Evolutionary conservation across 1,140 invertebrate genomes (phyloP), one percentile per base, ranked within the genome.

Genomic region (Lepidotrigona ventralis): DNA sequence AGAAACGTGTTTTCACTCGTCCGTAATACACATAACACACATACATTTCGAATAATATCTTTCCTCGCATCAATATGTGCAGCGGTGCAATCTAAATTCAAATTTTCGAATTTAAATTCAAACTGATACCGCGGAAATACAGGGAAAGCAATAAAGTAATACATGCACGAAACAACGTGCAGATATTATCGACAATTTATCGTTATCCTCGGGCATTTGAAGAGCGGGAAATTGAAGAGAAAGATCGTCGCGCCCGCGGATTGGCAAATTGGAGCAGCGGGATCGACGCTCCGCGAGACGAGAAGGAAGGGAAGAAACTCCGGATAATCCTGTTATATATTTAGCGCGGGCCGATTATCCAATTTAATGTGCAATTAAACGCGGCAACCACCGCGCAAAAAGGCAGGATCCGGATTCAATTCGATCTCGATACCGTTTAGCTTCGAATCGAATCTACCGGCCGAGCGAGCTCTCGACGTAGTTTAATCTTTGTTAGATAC

Each of bases 401-500:
- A 51, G 17, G 17, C 17, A 12, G 39, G n/a, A 64, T 51, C 58
- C 12, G 39, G n/a, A 64, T 51, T n/a, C 12, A 77, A 77, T 68
- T 54, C 56, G 11, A 12, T 39, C 21, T 23, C 56, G 51, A 75
- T 66, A 29, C 21, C n/a, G 29, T 53, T 63, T 51, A 53, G 58
- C 29, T 53, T 51, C 19, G 21, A 70, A 66, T 83, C 76, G 39
- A 78, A 84, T 84, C 60, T 74, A 26, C 5, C 12, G 58, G 14
- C 54, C 23, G 72, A 60, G 54, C 17, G 33, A 33, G 33, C n/a
- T n/a, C 72, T 78, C 68, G 64, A 83, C 54, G 87, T 54, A 23
- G 81, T 90, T 90, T 88, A 90, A 89, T 91, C 86, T 87, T 88
- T 86, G 88, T 91, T 79, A 78, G 83, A 91, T 85, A 83, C 73